phyloP scores from a whole-genome alignment of 1,140 invertebrate species.

The Coelopa frigida region DNA sequence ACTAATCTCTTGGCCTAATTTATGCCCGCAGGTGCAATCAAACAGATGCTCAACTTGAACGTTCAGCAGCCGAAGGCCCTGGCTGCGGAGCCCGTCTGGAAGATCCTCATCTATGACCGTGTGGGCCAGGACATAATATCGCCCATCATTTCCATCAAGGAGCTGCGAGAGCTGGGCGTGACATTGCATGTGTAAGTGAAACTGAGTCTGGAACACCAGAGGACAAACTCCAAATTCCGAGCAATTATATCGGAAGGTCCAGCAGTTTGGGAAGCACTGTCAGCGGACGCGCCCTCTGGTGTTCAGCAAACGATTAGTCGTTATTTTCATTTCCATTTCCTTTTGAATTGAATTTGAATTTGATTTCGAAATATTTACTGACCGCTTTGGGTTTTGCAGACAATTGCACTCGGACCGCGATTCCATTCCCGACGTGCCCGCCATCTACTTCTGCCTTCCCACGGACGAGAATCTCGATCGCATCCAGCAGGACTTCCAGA shows the following conservation, averaged over 20 bases:
- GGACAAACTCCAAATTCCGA: not conserved
- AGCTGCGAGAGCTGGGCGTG: conserved; percentile 90
- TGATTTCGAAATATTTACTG: not conserved
- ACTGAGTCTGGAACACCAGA: not conserved
- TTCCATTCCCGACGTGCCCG: conserved; percentile 95
- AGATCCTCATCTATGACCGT: conserved; percentile 92
- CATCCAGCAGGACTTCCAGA: conserved; percentile 88
- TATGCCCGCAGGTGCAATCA: conserved; percentile 64
- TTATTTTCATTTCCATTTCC: not conserved
- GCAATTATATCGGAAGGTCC: not conserved
- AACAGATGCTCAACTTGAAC: conserved; percentile 93
- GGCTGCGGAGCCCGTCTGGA: conserved; percentile 84
- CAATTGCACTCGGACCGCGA: conserved; percentile 91
- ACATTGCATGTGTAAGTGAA: conserved; percentile 88
- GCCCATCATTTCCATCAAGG: conserved; percentile 91
- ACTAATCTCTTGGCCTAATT: too few species aligned
- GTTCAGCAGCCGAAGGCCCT: conserved; percentile 64
- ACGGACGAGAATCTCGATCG: conserved; percentile 92
- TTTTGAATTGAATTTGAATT: not conserved
- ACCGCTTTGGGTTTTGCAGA: conserved; percentile 48
- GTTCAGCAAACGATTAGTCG: not conserved
- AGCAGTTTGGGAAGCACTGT: not conserved
- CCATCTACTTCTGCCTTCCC: conserved; percentile 97
- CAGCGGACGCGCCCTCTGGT: not conserved
- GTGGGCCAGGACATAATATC: conserved; percentile 98